These are phyloP conservation scores for Eospalax fontanierii DNA, from an alignment of 2,797 vertebrate genomes.

Conservation along the genomic window DNA sequence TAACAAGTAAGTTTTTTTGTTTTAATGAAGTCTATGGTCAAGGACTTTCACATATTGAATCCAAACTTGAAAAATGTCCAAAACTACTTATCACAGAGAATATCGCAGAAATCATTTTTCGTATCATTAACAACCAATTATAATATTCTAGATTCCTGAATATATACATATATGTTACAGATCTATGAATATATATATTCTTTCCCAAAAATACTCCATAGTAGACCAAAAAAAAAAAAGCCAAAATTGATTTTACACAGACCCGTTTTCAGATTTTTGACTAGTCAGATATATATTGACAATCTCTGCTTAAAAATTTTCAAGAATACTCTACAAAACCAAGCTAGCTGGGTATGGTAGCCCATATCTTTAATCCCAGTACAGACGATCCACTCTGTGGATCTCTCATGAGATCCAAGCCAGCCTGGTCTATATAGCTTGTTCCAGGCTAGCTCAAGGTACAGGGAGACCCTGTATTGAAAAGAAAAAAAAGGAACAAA, in stretches of 20 bases:
- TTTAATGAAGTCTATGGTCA: slow-evolving; percentile 8
- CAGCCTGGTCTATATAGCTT: too few relatives aligned
- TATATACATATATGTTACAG: background rate
- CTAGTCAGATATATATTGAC: background rate
- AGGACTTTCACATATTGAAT: slow-evolving; percentile 2
- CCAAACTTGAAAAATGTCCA: background rate
- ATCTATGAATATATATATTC: background rate
- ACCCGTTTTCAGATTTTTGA: background rate
- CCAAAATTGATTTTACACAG: background rate
- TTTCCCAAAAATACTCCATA: slow-evolving; percentile 30
- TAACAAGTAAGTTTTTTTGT: background rate
- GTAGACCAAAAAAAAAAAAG: background rate
- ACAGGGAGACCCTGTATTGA: too few relatives aligned
- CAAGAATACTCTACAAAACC: background rate
- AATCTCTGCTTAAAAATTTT: slow-evolving; percentile 27
- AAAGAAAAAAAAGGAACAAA: too few relatives aligned
- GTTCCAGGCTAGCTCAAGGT: too few relatives aligned
- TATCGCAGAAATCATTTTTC: background rate
- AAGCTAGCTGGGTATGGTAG: too few relatives aligned
- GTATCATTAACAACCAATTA: background rate
- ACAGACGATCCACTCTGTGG: too few relatives aligned
- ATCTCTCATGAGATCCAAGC: too few relatives aligned
- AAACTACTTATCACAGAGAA: slow-evolving; percentile 1
- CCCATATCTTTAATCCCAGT: too few relatives aligned
- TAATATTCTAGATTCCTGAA: background rate